Evolutionary conservation across 2,888 invertebrate species (phyloP), one percentile per base, ranked within the genome.

Genomic region (Julus scanicus): DNA sequence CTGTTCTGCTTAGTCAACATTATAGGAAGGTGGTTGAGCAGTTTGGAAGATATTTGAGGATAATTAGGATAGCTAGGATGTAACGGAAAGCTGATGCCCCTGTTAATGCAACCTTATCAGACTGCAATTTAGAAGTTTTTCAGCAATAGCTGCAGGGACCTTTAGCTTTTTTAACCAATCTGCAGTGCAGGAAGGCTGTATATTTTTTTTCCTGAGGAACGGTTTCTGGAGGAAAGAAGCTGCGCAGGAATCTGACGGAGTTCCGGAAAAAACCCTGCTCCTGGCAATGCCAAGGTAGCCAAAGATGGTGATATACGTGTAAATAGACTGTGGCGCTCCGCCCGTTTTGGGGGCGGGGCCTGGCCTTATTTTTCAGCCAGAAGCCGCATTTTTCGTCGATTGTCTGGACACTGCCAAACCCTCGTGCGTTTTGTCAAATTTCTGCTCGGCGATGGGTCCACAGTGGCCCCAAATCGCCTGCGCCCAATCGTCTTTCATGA

Each of bases 401-500:
- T 11, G 53, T 53, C 29, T 71, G 71, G 71, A 71, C 71, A 71
- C 71, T 71, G 71, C 71, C 71, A 71, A 44, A 71, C 29, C 71
- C 71, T 29, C 71, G 71, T 71, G 11, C 29, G 71, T 71, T 63
- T 63, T n/a, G 63, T 63, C 63, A 63, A 63, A n/a, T 6, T 63
- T 63, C n/a, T n/a, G 63, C 44, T 6, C 63, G 63, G 63, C 63
- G n/a, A 63, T 15, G 63, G 63, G 13, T n/a, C 63, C 63, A n/a
- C 17, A 15, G 5, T n/a, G 63, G 71, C 71, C 29, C 29, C n/a
- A 29, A 29, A 71, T 71, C 71, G 20, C 29, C 71, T 9, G 20
- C 29, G 71, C 71, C 71, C 71, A 71, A 71, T 71, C 71, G 71
- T 71, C 71, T 71, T 71, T 71, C 71, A 71, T 71, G 71, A 71